Base-by-base conservation (phyloP, 2,113 vertebrate genomes). In the Haemorhous mexicanus region DNA sequence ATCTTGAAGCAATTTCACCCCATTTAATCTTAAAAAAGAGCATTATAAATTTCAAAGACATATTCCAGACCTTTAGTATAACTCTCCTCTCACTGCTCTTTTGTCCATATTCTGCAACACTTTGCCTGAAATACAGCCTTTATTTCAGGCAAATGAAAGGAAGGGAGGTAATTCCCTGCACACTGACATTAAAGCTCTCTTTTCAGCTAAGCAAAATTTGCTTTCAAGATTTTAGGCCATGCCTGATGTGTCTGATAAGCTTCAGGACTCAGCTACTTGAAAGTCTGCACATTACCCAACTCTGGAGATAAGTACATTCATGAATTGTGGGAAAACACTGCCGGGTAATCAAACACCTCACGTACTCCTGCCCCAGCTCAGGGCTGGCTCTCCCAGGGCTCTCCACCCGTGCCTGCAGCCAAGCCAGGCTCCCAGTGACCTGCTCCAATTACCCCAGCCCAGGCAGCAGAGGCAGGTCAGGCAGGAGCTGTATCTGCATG, bases 171-270 rank as follows among this genome's bases (percentile, higher is more conserved):
- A 66, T 35, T 41, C 32, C 47, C 39, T 59, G 52, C 56, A 61
- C 0, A 0, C 43, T 41, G 47, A 77, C 73, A 84, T 83, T 84
- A 76, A 85, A 82, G 70, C 56, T 87, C 69, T 17, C 37, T 75
- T 89, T 87, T 74, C 94, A 91, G 61, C 73, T 52, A 28, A 59
- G 74, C 32, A 82, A 89, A 92, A 89, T 79, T 95, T 81, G 23
- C 64, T 82, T 83, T 84, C 44, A 84, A 44, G 62, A 67, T 94
- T 93, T 96, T 46, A 90, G 87, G 79, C 90, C 33, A 39, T 11
- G 88, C 86, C 84, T 69, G 90, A 95, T 75, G 19, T 6, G 44
- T 47, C 46, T 74, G 90, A 95, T 95, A 95, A 92, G 58, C 74
- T 84, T 90, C 92, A 93, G 87, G 87, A 84, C 44, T 72, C 74